phyloP scores from a whole-genome alignment of 2,888 invertebrate genomes.

The Erannis defoliaria region DNA sequence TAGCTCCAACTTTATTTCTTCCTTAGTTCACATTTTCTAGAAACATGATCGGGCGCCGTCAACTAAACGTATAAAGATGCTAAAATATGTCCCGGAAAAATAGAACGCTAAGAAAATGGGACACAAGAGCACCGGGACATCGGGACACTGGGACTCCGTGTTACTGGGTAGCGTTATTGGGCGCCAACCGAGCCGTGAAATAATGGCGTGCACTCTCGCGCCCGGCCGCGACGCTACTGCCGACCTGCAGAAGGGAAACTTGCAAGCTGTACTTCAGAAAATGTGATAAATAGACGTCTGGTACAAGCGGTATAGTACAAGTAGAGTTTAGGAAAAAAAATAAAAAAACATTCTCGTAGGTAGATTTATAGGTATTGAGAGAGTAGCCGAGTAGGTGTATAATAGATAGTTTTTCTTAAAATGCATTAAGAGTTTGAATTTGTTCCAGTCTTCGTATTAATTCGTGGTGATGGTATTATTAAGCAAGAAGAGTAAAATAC shows the following conservation, averaged over 20 bases:
- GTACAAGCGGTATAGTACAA: too few relatives aligned
- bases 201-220: constrained; percentile 24
- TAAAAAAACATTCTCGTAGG: too few relatives aligned
- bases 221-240: background rate
- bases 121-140: background rate
- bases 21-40: background rate
- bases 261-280: background rate
- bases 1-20: background rate
- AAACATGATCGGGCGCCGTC: constrained; percentile 10
- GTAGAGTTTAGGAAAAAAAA: too few relatives aligned
- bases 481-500: too few relatives aligned
- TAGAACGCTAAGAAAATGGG: background rate
- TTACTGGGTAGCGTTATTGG: constrained; percentile 24
- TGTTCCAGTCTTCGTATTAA: too few relatives aligned
- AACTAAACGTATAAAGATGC: constrained; percentile 39
- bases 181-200: constrained; percentile 36
- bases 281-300: background rate
- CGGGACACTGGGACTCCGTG: constrained; percentile 5
- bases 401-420: too few relatives aligned
- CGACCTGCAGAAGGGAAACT: background rate
- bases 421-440: too few relatives aligned
- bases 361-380: too few relatives aligned
- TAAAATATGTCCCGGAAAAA: constrained; percentile 29
- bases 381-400: too few relatives aligned
- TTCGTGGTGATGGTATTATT: too few relatives aligned